These are phyloP conservation scores for Anguilla rostrata DNA, from an alignment of 2,113 vertebrate species.

Conservation along the genomic window DNA sequence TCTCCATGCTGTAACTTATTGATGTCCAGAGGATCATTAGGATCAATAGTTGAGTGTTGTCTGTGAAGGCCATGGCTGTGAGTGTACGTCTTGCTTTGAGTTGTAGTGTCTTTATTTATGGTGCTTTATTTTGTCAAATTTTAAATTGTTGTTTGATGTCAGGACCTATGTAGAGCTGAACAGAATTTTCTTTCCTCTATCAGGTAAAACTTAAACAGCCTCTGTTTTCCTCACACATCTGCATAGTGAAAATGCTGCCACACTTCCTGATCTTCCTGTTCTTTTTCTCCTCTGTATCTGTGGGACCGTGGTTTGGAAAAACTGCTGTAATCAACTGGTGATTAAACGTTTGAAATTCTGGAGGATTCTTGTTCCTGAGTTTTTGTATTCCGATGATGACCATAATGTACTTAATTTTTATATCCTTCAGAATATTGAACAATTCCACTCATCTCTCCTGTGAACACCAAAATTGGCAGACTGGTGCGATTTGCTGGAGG, in stretches of 20 bases:
- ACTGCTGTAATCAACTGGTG: slow-evolving; percentile 8
- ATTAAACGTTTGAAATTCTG: slow-evolving; percentile 8
- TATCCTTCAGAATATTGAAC: not conserved
- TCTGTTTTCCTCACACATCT: not conserved
- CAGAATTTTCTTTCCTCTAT: slow-evolving; percentile 9
- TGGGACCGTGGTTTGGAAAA: slow-evolving; percentile 13
- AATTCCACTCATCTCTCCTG: not conserved
- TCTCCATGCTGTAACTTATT: slow-evolving; percentile 20
- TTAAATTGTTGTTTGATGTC: slow-evolving; percentile 26
- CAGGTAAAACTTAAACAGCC: not conserved
- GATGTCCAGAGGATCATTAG: slow-evolving; percentile 15
- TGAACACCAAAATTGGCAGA: not conserved
- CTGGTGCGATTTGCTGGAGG: not conserved
- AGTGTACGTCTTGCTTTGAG: slow-evolving; percentile 28
- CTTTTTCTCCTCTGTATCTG: not conserved
- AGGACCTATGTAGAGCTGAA: slow-evolving; percentile 5
- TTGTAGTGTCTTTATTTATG: slow-evolving; percentile 34
- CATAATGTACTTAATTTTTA: not conserved
- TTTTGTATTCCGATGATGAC: not conserved
- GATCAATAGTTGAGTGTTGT: slow-evolving; percentile 26
- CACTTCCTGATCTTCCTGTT: not conserved
- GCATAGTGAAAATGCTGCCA: not conserved
- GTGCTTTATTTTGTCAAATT: slow-evolving; percentile 28
- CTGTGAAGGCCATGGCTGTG: slow-evolving; percentile 25
- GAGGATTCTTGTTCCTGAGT: slow-evolving; percentile 14